phyloP scores from a whole-genome alignment of 2,888 invertebrate genomes.

The Platycheirus albimanus region DNA sequence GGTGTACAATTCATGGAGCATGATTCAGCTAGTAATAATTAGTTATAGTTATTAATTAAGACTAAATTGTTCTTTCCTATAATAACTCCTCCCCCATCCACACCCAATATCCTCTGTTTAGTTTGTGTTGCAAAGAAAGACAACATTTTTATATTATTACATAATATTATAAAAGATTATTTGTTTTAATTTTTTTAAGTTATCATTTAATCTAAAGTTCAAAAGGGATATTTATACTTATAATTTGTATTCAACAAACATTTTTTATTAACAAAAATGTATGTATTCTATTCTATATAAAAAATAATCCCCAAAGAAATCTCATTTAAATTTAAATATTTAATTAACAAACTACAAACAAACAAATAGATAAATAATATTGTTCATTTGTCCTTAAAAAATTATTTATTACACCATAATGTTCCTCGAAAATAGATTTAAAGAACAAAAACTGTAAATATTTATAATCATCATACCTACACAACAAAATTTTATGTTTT shows the following conservation, averaged over 20 bases:
- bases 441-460: slow-evolving; percentile 34
- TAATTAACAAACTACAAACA: slow-evolving; percentile 11
- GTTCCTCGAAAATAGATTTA: slow-evolving; percentile 61
- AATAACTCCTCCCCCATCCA: too few species aligned
- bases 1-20: slow-evolving; percentile 72
- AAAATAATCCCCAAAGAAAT: too few species aligned
- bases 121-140: slow-evolving; percentile 12
- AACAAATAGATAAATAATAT: slow-evolving; percentile 17
- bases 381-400: slow-evolving; percentile 34
- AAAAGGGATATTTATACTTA: slow-evolving; percentile 9
- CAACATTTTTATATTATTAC: too few species aligned
- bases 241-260: too few species aligned
- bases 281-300: too few species aligned
- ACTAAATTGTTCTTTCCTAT: too few species aligned
- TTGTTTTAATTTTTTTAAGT: slow-evolving; percentile 20
- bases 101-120: slow-evolving; percentile 6
- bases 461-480: not conserved
- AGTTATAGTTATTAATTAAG: slow-evolving; percentile 39
- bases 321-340: slow-evolving; percentile 21
- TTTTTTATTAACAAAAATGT: too few species aligned
- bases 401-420: slow-evolving; percentile 66
- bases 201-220: not conserved
- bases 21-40: slow-evolving; percentile 72
- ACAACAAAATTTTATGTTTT: slow-evolving; percentile 2
- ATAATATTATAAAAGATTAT: too few species aligned